phyloP scores from a whole-genome alignment of 2,888 invertebrate genomes.

The Campopleginae sp. region DNA sequence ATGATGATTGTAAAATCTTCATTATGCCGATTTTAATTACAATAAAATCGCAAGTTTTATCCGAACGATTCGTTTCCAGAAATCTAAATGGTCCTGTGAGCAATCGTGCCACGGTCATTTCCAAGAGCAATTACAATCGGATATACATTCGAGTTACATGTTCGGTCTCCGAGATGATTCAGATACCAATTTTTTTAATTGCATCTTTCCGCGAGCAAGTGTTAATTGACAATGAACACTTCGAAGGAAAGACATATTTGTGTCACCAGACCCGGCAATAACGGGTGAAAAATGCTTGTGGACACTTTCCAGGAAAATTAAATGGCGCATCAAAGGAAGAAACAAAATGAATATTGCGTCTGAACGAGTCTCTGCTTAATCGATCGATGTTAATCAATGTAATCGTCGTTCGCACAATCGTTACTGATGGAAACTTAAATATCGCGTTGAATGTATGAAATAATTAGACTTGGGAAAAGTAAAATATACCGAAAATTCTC shows the following conservation, averaged over 20 bases:
- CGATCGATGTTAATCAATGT: neutral
- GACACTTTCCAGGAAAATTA: neutral
- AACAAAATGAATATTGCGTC: neutral
- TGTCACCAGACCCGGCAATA: neutral
- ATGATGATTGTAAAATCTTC: neutral
- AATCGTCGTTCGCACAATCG: too few species aligned
- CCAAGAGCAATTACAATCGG: constrained; percentile 60
- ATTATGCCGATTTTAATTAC: constrained; percentile 10
- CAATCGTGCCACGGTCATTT: constrained; percentile 73
- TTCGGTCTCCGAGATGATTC: constrained; percentile 11
- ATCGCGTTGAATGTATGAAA: neutral
- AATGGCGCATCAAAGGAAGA: neutral
- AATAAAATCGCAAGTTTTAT: constrained; percentile 3
- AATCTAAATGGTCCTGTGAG: constrained; percentile 68
- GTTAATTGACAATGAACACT: neutral
- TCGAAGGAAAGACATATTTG: neutral
- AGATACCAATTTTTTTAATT: constrained; percentile 13
- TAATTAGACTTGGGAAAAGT: neutral
- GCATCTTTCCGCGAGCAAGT: neutral
- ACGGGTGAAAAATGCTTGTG: neutral
- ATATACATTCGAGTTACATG: constrained; percentile 35
- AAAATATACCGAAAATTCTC: neutral
- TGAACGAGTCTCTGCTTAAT: neutral
- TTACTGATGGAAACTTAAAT: neutral
- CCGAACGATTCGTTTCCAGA: constrained; percentile 26